Base-by-base conservation (phyloP, 2,888 invertebrate genomes). In the Thereva nobilitata region DNA sequence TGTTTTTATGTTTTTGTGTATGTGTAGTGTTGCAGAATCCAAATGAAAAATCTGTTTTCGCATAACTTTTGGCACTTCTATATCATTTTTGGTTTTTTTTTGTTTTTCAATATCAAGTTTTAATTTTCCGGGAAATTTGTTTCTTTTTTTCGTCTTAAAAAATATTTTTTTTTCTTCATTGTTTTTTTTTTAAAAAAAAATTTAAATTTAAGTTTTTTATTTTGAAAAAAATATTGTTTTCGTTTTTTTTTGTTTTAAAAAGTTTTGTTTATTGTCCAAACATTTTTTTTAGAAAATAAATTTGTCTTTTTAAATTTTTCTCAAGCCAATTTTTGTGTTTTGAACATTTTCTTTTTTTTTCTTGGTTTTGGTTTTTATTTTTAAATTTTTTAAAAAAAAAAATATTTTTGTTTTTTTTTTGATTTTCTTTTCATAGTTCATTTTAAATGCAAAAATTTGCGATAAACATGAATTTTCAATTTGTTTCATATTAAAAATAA, bases 41-140 rank as follows among this genome's bases (percentile, higher is more conserved):
- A 37, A 41, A 34, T 50, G 52, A 63, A 63, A 63, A 63, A 63
- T 63, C 52, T 50, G 49, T 49, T 63, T 63, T 52, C 49, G 40
- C 47, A 45, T 45, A 63, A 40, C 41, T 63, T 63, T 52, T 10
- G 38, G 47, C 34, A 50, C 35, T 42, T 50, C 5, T 44, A 34
- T 53, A 5, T 3, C 7, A 23, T 23, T 2, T 23, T 23, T 23
- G 2, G 2, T 23, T 23, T 23, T 23, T 23, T 23, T 23, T 53
- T 41, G 35, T 6, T 42, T 52, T 61, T 63, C 9, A 44, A 54
- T 49, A 45, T 55, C 34, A 56, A 54, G 54, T 65, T 42, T 23
- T 56, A 45, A 56, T 50, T 66, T 66, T 57, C 56, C 42, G 56
- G 56, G 47, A 65, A 56, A 37, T 65, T 65, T 56, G 35, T 38